Conservation (phyloP, 1,140 invertebrate species). For the Ceratitis capitata region DNA sequence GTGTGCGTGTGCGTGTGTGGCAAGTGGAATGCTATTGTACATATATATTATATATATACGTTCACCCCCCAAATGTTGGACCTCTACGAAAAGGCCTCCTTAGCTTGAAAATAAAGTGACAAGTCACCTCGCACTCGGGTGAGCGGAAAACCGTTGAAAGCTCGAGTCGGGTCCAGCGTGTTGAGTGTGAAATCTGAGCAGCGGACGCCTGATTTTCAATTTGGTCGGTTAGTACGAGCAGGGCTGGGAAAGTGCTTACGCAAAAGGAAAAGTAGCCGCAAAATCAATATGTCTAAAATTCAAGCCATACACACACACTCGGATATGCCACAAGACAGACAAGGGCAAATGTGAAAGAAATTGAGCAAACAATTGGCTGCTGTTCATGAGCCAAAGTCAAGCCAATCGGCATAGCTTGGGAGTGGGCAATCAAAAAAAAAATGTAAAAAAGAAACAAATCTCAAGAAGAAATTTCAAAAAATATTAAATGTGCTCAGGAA, state of each 20-base stretch:
- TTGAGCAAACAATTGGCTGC: constrained; percentile 27
- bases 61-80: no score
- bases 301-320: background rate
- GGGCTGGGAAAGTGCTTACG: background rate
- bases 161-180: background rate
- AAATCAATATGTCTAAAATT: background rate
- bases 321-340: background rate
- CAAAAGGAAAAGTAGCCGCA: background rate
- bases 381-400: background rate
- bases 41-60: background rate
- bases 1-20: background rate
- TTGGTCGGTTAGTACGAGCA: background rate
- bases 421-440: background rate
- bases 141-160: background rate
- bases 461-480: background rate
- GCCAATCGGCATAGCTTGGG: background rate
- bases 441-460: background rate
- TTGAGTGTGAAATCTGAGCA: constrained; percentile 10
- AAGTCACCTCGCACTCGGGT: background rate
- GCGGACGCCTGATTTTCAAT: constrained; percentile 4
- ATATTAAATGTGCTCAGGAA: constrained; percentile 24
- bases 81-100: constrained; percentile 1
- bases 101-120: constrained; percentile 25
- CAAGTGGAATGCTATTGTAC: background rate
- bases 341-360: constrained; percentile 23